Conservation (phyloP, 2,888 invertebrate species). For the Pherbina coryleti region DNA sequence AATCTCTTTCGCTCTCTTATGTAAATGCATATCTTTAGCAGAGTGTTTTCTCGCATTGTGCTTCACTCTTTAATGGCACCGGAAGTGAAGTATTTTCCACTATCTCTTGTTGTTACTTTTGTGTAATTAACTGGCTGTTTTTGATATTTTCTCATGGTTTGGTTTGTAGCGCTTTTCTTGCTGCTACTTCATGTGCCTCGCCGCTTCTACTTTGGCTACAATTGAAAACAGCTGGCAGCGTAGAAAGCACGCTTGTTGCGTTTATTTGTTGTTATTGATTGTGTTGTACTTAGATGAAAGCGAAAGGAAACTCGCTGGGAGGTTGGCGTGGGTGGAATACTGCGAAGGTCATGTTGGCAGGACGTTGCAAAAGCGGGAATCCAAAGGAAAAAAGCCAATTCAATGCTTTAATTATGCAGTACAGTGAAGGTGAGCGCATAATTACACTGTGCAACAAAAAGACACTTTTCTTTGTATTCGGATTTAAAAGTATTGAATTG, state of each 20-base stretch:
- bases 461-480: too few species aligned
- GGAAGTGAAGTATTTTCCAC: constrained; percentile 29
- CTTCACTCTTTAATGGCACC: constrained; percentile 10
- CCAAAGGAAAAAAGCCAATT: neutral
- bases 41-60: neutral
- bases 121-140: neutral
- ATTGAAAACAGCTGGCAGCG: neutral
- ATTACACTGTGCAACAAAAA: too few species aligned
- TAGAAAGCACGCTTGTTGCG: constrained; percentile 14
- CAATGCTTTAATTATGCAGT: too few species aligned
- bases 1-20: neutral
- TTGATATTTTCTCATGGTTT: neutral
- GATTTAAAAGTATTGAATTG: too few species aligned
- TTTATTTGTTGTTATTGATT: constrained; percentile 15
- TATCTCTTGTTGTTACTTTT: neutral
- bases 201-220: neutral
- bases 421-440: too few species aligned
- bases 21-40: neutral
- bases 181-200: neutral
- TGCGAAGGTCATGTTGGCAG: neutral
- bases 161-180: neutral
- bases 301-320: neutral
- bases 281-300: neutral
- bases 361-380: neutral
- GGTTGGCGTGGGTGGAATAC: neutral